These are phyloP conservation scores for Drosophila melanosoma DNA, from an alignment of 2,888 invertebrate species.

Conservation along the genomic window DNA sequence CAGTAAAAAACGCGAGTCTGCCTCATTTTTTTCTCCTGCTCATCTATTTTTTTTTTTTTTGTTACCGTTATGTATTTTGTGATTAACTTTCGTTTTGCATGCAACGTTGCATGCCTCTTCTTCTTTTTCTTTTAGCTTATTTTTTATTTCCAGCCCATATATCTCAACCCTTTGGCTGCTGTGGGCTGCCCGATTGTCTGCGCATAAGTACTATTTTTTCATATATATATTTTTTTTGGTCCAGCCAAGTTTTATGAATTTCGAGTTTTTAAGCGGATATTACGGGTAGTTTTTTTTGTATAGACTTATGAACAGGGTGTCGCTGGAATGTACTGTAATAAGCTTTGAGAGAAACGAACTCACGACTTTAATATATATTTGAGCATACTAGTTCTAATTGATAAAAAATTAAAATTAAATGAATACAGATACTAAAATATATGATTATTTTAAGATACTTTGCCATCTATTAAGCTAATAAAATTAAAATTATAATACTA, in stretches of 20 bases:
- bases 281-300: constrained; percentile 43
- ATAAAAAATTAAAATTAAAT: background rate
- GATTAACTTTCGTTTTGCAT: constrained; percentile 82
- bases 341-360: background rate
- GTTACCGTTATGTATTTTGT: constrained; percentile 72
- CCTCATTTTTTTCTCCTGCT: constrained; percentile 70
- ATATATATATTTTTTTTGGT: constrained; percentile 36
- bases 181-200: constrained; percentile 50
- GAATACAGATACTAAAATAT: background rate
- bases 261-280: constrained; percentile 73
- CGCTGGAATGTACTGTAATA: background rate
- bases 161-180: constrained; percentile 77
- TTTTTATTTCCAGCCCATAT: constrained; percentile 43
- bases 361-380: background rate
- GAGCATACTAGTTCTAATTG: background rate
- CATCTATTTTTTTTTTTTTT: constrained; percentile 59
- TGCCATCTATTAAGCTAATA: background rate
- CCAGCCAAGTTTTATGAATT: constrained; percentile 59
- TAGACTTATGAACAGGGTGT: constrained; percentile 58
- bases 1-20: constrained; percentile 63
- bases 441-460: background rate
- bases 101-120: constrained; percentile 67
- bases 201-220: constrained; percentile 61
- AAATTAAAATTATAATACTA: too few species aligned
- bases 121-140: constrained; percentile 24